Base-by-base conservation (phyloP, 2,113 vertebrate genomes). In the Cinclus cinclus region DNA sequence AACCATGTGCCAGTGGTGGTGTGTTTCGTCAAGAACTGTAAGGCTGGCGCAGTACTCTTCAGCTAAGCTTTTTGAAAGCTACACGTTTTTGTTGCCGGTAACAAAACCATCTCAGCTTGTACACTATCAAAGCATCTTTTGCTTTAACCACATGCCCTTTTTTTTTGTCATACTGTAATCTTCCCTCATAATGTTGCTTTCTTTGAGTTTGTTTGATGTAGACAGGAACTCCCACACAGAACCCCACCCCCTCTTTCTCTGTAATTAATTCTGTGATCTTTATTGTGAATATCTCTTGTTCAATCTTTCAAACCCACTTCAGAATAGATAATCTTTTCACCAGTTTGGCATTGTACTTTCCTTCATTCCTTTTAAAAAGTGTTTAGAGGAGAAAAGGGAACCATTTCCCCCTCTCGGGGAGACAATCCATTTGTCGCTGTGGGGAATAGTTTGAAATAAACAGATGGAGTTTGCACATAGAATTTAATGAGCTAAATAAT, bases 381-480 rank as follows among this genome's bases (percentile, higher is more conserved):
- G 1, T 59, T 86, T 73, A 63, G 63, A 71, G 27, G 55, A 83
- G 52, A 47, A 95, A 86, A 91, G 47, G 56, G 83, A 93, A 46
- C 35, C 77, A 73, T 77, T 74, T 87, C 7, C 19, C 14, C 8
- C 42, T 93, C 59, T 81, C 25, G 37, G 49, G 53, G 85, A 87
- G 35, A 58, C 60, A 79, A 50, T 82, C 21, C 21, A 31, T 73
- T 92, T 44, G 2, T 49, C 85, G 28, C 92, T 60, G 92, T 74
- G 67, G 83, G 84, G 92, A 90, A 74, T 77, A 56, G 71, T 47
- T 86, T 81, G 65, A 64, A 93, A 87, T 92, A 95, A 89, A 87
- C 30, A 89, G 56, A 53, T 69, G 55, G 52, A 69, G 31, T 80
- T 96, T 91, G 46, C 50, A 71, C 42, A 80, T 28, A 83, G 50